Percentiles rank a stretch among this genome's conserved stretches.
These are phyloP conservation scores for Agrotis segetum DNA, from an alignment of 2,888 invertebrate species.

Conservation along the genomic window DNA sequence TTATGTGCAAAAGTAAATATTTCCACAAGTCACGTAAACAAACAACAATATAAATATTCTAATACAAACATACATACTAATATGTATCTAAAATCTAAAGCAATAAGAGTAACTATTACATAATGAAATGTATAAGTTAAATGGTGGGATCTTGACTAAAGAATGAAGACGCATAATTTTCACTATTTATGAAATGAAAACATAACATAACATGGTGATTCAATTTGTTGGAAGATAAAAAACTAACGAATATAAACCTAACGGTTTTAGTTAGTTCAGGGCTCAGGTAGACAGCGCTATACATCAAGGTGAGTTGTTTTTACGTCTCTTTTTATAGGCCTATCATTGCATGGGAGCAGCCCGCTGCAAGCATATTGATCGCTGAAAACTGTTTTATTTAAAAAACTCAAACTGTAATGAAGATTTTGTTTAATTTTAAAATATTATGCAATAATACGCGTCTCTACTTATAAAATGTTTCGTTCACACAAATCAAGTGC, in stretches of 20 bases:
- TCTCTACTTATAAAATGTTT: constrained; percentile 22
- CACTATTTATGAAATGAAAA: constrained; percentile 23
- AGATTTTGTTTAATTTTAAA: neutral
- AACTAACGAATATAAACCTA: constrained; percentile 8
- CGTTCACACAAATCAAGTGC: no score
- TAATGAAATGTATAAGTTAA: constrained; percentile 37
- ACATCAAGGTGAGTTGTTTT: constrained; percentile 40
- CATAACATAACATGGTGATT: constrained; percentile 19
- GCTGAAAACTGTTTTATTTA: no score
- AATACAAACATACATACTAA: constrained; percentile 14
- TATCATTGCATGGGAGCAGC: constrained; percentile 15
- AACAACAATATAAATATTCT: constrained; percentile 36
- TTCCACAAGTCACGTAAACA: constrained; percentile 1
- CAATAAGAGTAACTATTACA: constrained; percentile 25
- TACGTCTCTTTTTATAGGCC: neutral
- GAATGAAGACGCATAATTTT: constrained; percentile 33
- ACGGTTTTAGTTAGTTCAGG: neutral
- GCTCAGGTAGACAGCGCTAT: constrained; percentile 29
- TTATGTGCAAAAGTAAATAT: constrained; percentile 20
- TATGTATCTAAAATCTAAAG: constrained; percentile 19
- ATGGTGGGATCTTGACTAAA: constrained; percentile 62
- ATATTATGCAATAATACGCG: constrained; percentile 5
- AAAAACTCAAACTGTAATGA: no score
- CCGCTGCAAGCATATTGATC: neutral
- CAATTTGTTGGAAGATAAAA: neutral